Evolutionary conservation across 1,140 invertebrate genomes (phyloP).

Genomic region (Xylocopa sonorina): DNA sequence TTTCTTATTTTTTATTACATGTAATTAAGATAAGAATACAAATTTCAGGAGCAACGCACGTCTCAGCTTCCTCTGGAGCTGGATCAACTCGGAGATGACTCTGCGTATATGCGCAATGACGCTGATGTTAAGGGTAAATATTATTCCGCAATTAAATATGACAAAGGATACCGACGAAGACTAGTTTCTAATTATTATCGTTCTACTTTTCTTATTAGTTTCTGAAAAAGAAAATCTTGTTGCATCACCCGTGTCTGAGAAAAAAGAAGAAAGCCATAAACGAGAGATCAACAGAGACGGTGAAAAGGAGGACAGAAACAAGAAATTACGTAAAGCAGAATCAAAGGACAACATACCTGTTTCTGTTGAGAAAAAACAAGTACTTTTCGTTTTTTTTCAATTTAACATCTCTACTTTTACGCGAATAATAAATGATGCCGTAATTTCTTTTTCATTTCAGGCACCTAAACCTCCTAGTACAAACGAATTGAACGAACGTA

Average conservation of each 20-base stretch:
- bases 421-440: neutral
- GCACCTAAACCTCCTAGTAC: conserved; percentile 79
- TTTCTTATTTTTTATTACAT: neutral
- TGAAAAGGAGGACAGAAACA: conserved; percentile 80
- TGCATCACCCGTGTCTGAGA: conserved; percentile 70
- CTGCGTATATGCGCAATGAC: conserved; percentile 90
- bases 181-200: too few relatives aligned
- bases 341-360: conserved; percentile 78
- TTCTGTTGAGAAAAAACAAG: conserved; percentile 82
- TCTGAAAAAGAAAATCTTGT: conserved; percentile 76
- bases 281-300: conserved; percentile 80
- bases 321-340: conserved; percentile 81
- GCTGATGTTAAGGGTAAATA: conserved; percentile 88
- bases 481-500: conserved; percentile 74
- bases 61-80: conserved; percentile 93
- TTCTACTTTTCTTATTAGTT: conserved; percentile 66
- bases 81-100: conserved; percentile 91
- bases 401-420: neutral
- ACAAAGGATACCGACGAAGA: too few relatives aligned
- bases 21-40: neutral
- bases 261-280: conserved; percentile 80
- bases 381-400: conserved; percentile 64
- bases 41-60: conserved; percentile 90
- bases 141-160: conserved; percentile 7
- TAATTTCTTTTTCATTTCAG: conserved; percentile 62